Conservation (phyloP, 2,888 invertebrate genomes). For the Epirrhoe alternata region DNA sequence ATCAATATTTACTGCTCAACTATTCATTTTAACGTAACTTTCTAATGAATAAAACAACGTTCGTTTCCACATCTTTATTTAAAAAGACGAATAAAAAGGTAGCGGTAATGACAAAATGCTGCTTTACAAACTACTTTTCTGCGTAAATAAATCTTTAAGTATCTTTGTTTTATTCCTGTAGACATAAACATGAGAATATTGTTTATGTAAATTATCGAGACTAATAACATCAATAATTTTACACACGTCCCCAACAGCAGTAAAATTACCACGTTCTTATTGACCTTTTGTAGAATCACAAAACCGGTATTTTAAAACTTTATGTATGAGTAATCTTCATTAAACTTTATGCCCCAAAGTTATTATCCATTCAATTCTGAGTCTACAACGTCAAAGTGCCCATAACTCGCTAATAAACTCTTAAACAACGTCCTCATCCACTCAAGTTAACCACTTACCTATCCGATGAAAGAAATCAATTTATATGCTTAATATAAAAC, state of each 20-base stretch:
- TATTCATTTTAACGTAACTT: conserved; percentile 28
- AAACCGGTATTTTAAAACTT: conserved; percentile 32
- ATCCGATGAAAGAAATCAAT: conserved; percentile 51
- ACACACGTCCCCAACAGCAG: conserved; percentile 44
- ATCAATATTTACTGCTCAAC: conserved; percentile 50
- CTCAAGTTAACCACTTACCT: conserved; percentile 44
- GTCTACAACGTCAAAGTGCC: conserved; percentile 35
- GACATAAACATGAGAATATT: conserved; percentile 12
- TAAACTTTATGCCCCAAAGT: conserved; percentile 36
- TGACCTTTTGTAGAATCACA: conserved; percentile 33
- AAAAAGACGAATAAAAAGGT: neutral
- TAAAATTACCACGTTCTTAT: conserved; percentile 35
- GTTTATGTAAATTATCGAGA: conserved; percentile 49
- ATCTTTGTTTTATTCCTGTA: conserved; percentile 1
- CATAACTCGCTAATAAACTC: conserved; percentile 40
- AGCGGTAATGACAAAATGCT: neutral
- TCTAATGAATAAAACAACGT: conserved; percentile 20
- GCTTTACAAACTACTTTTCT: neutral
- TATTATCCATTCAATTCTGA: conserved; percentile 38
- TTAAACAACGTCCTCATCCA: conserved; percentile 46
- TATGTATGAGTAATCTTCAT: conserved; percentile 37
- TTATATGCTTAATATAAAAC: conserved; percentile 49
- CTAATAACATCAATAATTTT: conserved; percentile 45
- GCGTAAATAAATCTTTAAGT: conserved; percentile 2
- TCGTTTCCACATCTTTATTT: neutral